These are phyloP conservation scores for Cryptocheilus praepositus DNA, from an alignment of 2,888 invertebrate species.

Conservation along the genomic window DNA sequence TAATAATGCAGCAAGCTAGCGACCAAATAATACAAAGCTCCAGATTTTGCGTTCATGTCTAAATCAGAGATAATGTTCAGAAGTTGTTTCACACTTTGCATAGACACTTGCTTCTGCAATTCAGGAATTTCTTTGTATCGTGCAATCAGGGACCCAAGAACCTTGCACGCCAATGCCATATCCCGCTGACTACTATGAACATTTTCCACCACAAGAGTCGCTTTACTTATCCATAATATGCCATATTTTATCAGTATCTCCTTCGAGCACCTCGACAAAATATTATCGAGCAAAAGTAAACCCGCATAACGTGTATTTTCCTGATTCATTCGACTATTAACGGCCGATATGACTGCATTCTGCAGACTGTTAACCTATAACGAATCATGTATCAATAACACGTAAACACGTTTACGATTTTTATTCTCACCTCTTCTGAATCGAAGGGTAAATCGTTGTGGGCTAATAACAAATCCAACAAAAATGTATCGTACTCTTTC, in stretches of 20 bases:
- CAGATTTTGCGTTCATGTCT: slow-evolving; percentile 37
- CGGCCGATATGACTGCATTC: slow-evolving; percentile 49
- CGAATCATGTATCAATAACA: background rate
- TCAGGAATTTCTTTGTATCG: slow-evolving; percentile 63
- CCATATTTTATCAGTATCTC: slow-evolving; percentile 59
- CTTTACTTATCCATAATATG: slow-evolving; percentile 64
- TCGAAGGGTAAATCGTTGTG: slow-evolving; percentile 58
- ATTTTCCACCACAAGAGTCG: slow-evolving; percentile 59
- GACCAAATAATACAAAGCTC: slow-evolving; percentile 60
- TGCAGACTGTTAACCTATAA: slow-evolving; percentile 55
- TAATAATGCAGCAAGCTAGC: slow-evolving; percentile 64
- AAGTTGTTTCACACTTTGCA: slow-evolving; percentile 66
- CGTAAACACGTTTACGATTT: background rate
- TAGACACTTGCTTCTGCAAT: slow-evolving; percentile 66
- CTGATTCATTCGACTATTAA: slow-evolving; percentile 64
- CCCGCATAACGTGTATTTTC: slow-evolving; percentile 54
- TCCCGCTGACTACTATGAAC: slow-evolving; percentile 48
- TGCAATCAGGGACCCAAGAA: slow-evolving; percentile 54
- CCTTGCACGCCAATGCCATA: slow-evolving; percentile 56
- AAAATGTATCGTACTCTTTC: slow-evolving; percentile 53
- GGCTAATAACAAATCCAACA: slow-evolving; percentile 49
- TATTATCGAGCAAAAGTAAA: slow-evolving; percentile 53
- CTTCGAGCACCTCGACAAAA: slow-evolving; percentile 51
- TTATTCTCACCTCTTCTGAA: slow-evolving; percentile 52
- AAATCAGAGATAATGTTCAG: slow-evolving; percentile 54